Evolutionary conservation across 2,888 invertebrate species (phyloP), one percentile per base, ranked within the genome.

Genomic region (Tineola bisselliella): DNA sequence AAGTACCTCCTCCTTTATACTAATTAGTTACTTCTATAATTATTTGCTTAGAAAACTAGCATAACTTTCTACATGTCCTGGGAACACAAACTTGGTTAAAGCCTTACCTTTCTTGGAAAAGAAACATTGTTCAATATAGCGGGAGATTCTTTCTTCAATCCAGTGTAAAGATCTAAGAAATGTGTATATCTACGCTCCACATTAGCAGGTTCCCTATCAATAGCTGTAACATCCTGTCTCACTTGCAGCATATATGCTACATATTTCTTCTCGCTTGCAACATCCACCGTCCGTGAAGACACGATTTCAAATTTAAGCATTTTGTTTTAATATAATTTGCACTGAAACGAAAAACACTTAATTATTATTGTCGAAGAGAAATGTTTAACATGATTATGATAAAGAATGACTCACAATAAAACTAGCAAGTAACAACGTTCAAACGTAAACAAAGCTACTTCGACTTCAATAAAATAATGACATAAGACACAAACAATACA

Each of bases 161-260:
- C 83, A 65, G 86, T 88, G 70, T 90, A 92, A 2, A 93, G 79
- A 63, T 89, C 89, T 60, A 90, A 78, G 72, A 93, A 93, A 68
- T 93, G 90, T 8, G 92, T 92, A 73, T 93, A 93, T 66, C 93
- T 87, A 60, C 93, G 80, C 69, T 92, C 91, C 58, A 93, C 90
- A 63, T 88, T 88, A 0, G 89, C 90, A 15, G 92, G 91, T 64
- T 90, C 88, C 38, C 84, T 74, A 75, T 92, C 92, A 64, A 73
- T 78, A 65, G 75, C 82, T 15, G 82, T 78, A n/a, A 88, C 81
- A 66, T 90, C 88, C 69, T 89, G 91, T 44, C 90, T 80, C 33
- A 91, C 89, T 73, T 89, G 90, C 61, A 93, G 70, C 70, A 90
- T 91, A 65, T 93, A 93, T 0, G 92, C 88, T 8, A 93, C 92